Evolutionary conservation across 1,140 invertebrate genomes (phyloP), one percentile per base, ranked within the genome.

Genomic region (Heliconius himera): DNA sequence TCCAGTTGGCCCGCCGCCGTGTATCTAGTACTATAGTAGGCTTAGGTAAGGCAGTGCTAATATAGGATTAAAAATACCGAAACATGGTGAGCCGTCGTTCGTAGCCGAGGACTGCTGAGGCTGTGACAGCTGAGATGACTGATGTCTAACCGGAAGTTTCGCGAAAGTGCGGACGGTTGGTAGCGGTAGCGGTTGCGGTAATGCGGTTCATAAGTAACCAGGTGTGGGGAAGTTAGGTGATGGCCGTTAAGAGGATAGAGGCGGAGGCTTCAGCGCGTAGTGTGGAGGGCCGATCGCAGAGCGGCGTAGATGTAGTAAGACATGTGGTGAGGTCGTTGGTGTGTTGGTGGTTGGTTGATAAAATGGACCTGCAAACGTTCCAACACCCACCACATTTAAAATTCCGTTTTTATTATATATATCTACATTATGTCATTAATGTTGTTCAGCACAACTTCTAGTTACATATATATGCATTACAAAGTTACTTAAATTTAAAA

Each of bases 271-370:
- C 91, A 84, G 91, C 89, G 84, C 91, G 90, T 83, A 89, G 93
- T 88, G 90, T 89, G 91, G 88, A 89, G 91, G 90, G 91, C 87
- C 86, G 88, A 87, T 89, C 88, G 90, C 85, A 87, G 90, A 89
- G 87, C 88, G 88, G 88, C 89, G 91, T 90, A 88, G 92, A 92
- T 90, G 90, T 91, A 91, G 89, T 89, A 90, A 92, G 89, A 93
- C 88, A 93, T 93, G 93, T 93, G 91, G 91, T 93, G 92, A 92
- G 91, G 86, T 91, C 89, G 91, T 91, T 90, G 92, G 91, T 93
- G 92, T 93, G 93, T 93, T 94, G 92, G 92, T 94, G 91, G 93
- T 93, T 93, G 91, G 91, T 94, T 94, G 93, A 93, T 93, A 93
- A 93, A 93, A 94, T 94, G 93, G 90, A 93, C 93, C 93, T 94